Conservation (phyloP, 2,888 invertebrate genomes). For the Platycheirus rosarum region DNA sequence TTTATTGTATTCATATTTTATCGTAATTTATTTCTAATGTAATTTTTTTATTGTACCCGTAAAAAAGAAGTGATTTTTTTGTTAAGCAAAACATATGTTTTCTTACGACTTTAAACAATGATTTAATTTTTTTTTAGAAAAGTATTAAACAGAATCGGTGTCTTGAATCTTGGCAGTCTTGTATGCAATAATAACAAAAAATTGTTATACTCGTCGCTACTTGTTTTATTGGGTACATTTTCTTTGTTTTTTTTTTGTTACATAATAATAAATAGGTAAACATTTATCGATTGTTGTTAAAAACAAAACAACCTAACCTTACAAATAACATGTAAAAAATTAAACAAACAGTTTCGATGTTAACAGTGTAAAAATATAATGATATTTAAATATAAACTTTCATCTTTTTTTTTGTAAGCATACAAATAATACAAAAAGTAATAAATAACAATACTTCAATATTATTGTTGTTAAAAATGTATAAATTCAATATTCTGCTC, state of each 20-base stretch:
- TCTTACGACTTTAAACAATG: background rate
- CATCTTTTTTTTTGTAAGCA: slow-evolving; percentile 13
- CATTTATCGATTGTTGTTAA: background rate
- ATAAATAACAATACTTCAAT: slow-evolving; percentile 12
- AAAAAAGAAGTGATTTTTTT: too few species aligned
- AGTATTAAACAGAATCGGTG: too few species aligned
- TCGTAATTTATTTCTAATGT: background rate
- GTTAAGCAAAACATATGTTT: too few species aligned
- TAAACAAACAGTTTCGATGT: slow-evolving; percentile 31
- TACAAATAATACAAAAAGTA: slow-evolving; percentile 16
- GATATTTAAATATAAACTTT: slow-evolving; percentile 18
- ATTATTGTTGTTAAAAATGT: background rate
- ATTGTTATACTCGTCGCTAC: too few species aligned
- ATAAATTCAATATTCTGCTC: background rate
- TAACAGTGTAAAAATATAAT: slow-evolving; percentile 39
- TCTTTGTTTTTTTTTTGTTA: background rate
- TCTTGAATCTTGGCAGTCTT: slow-evolving; percentile 15
- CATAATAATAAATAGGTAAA: slow-evolving; percentile 33
- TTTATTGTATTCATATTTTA: slow-evolving; percentile 15
- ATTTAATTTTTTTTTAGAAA: background rate
- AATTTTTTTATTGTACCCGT: slow-evolving; percentile 4
- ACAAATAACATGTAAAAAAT: slow-evolving; percentile 11
- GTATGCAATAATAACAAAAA: background rate
- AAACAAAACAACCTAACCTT: slow-evolving; percentile 17
- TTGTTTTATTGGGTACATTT: slow-evolving; percentile 8